Percentiles rank a stretch among this genome's conserved stretches.
Conservation (phyloP, 2,797 vertebrate genomes). For the Schizopygopsis malacanthus region DNA sequence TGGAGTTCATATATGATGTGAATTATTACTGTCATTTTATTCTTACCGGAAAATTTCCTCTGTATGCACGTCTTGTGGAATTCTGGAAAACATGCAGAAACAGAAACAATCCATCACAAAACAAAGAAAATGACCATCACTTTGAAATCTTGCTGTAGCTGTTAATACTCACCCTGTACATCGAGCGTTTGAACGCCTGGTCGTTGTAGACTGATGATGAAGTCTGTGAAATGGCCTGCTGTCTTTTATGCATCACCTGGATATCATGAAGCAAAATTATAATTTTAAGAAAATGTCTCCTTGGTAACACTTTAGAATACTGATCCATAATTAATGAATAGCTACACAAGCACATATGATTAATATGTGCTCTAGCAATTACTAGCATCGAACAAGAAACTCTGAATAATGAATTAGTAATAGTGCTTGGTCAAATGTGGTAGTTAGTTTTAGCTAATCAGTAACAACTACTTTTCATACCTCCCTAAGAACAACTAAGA, state of each 20-base stretch:
- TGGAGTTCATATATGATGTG: neutral
- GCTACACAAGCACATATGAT: no score
- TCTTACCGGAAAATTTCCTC: conserved; percentile 1
- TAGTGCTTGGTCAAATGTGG: no score
- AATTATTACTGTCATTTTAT: neutral
- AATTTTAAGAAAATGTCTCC: neutral
- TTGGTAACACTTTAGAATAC: no score
- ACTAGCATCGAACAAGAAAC: no score
- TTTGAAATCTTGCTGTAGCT: neutral
- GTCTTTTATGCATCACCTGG: neutral
- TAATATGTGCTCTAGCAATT: no score
- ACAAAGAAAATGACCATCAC: neutral
- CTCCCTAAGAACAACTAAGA: no score
- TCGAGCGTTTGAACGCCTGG: neutral
- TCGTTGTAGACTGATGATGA: fast-evolving
- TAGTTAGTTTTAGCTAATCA: no score
- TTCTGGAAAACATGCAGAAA: conserved; percentile 27
- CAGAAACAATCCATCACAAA: neutral
- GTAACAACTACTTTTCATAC: no score
- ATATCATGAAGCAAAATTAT: neutral
- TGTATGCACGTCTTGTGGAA: conserved; percentile 27
- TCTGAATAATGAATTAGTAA: no score
- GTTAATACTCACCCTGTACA: neutral
- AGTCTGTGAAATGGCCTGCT: neutral
- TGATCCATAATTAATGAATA: no score